Base-by-base conservation (phyloP, 2,797 vertebrate genomes). In the Gallinago solitaria region DNA sequence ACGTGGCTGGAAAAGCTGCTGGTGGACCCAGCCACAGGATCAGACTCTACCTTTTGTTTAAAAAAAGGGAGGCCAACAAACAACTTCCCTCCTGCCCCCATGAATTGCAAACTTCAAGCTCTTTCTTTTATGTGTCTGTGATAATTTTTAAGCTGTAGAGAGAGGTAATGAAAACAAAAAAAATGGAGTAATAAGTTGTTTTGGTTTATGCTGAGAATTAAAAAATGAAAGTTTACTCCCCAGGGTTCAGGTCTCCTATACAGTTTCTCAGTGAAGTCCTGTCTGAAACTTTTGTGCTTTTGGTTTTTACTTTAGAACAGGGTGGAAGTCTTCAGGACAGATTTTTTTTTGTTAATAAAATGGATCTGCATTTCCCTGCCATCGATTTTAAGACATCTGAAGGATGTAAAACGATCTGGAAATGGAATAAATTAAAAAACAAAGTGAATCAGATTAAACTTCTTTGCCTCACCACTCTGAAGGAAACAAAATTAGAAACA, bases 1-100 rank as follows among this genome's bases (percentile, higher is more conserved):
- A 43, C 0, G 0, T 27, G 30, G 9, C 5, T 39, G 41, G 19
- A 53, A 81, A 43, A 77, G 48, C 60, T 83, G 19, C n/a, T 59
- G 11, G 12, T 87, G 33, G 18, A 33, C 33, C 24, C 14, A 71
- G 24, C 23, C 12, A 3, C 7, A 68, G 35, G 45, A 60, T 24
- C 50, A 74, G 47, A 41, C 43, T 75, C n/a, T 47, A 68, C 9
- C 9, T 83, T 51, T 48, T 14, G 11, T 45, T 76, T 65, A 10
- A 57, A 84, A 64, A 67, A 45, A 57, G 2, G 10, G 47, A 89
- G 45, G 54, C 12, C 27, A 56, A 45, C 16, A 80, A 65, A 7
- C 4, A 53, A 35, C 4, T 23, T 54, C 16, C 19, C 18, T 54
- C 16, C 37, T 41, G 39, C 9, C 11, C 12, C 11, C 30, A 20